Evolutionary conservation across 2,888 invertebrate species (phyloP).

Genomic region (Lacanobia wlatinum): DNA sequence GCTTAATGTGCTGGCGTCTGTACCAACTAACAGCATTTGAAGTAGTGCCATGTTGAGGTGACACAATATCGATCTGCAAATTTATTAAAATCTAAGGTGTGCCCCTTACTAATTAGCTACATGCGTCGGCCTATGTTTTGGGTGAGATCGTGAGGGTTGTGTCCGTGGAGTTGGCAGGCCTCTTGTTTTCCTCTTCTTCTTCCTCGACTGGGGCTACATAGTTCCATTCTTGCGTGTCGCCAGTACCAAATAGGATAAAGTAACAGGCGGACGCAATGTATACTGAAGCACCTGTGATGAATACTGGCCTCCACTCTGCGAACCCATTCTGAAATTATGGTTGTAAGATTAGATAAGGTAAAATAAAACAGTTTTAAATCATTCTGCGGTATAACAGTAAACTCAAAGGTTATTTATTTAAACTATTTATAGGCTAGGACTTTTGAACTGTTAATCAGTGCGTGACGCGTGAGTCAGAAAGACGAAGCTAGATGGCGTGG

Average conservation of each 20-base stretch:
- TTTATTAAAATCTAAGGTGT: background rate
- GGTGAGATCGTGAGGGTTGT: slow-evolving; percentile 83
- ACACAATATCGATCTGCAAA: no score
- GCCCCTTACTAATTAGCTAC: slow-evolving; percentile 20
- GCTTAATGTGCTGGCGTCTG: no score
- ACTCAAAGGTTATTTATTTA: background rate
- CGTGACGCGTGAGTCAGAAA: background rate
- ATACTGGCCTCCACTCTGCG: slow-evolving; percentile 94
- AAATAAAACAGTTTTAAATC: background rate
- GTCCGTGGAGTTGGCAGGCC: slow-evolving; percentile 74
- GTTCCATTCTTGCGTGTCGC: slow-evolving; percentile 94
- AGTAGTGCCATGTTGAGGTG: no score
- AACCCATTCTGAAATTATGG: slow-evolving; percentile 92
- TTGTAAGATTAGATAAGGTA: slow-evolving; percentile 5
- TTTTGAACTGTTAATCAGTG: background rate
- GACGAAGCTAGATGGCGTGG: no score
- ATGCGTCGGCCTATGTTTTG: slow-evolving; percentile 74
- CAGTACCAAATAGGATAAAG: slow-evolving; percentile 93
- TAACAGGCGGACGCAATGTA: slow-evolving; percentile 93
- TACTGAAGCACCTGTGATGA: slow-evolving; percentile 93
- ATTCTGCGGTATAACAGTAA: background rate
- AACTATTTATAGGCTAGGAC: background rate
- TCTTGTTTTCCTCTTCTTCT: slow-evolving; percentile 79
- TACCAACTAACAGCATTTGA: no score
- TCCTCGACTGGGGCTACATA: slow-evolving; percentile 79